These are phyloP conservation scores for Patella pellucida DNA, from an alignment of 2,888 invertebrate species.

Conservation along the genomic window DNA sequence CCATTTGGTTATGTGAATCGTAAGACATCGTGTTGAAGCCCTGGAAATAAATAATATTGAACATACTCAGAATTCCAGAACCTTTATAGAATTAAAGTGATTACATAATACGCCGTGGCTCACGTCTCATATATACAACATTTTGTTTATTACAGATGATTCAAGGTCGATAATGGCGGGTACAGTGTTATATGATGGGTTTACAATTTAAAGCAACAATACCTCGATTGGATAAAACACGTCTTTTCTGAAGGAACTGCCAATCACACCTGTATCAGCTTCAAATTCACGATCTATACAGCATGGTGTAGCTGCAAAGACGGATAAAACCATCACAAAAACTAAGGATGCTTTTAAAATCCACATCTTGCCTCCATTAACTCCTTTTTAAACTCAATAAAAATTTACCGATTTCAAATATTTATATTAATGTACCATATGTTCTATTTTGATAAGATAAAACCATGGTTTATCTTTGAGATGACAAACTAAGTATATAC, in stretches of 20 bases:
- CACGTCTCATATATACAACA: too few species aligned
- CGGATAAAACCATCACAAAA: not conserved
- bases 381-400: too few species aligned
- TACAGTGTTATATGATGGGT: not conserved
- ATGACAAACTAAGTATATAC: too few species aligned
- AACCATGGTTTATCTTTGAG: too few species aligned
- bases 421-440: too few species aligned
- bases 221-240: not conserved
- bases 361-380: too few species aligned
- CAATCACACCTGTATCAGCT: not conserved
- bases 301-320: not conserved
- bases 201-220: not conserved
- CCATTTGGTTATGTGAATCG: not conserved
- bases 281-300: conserved; percentile 1
- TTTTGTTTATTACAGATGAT: too few species aligned
- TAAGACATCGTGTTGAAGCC: not conserved
- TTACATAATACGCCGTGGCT: too few species aligned
- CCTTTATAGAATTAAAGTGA: not conserved
- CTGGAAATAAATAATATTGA: not conserved
- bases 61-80: not conserved
- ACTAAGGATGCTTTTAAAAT: too few species aligned
- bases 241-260: not conserved
- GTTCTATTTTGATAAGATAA: too few species aligned
- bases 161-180: not conserved
- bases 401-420: too few species aligned